Percentiles rank a stretch among this genome's conserved stretches.
These are phyloP conservation scores for Dinomys branickii DNA, from an alignment of 2,113 vertebrate species.

Conservation along the genomic window DNA sequence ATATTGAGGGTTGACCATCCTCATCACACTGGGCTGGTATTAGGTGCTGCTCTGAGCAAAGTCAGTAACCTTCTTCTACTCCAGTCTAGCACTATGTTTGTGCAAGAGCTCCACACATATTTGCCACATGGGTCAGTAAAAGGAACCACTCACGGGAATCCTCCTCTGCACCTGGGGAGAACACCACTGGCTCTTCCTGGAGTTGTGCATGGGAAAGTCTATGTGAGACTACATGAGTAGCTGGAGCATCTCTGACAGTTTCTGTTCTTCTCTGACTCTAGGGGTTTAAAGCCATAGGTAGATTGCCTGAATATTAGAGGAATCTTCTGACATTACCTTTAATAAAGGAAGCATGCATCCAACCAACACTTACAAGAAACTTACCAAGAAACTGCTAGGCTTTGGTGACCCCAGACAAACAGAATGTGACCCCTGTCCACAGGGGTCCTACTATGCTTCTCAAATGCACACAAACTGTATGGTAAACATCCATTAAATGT, in stretches of 20 bases:
- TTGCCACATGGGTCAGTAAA: neutral
- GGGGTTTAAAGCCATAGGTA: neutral
- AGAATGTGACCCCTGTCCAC: neutral
- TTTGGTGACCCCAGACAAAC: neutral
- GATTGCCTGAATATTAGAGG: neutral
- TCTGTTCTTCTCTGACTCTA: neutral
- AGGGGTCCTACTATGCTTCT: neutral
- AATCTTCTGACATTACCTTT: neutral
- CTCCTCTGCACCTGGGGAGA: accelerated
- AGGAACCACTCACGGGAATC: neutral
- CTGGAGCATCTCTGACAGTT: neutral
- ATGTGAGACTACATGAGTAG: too few relatives aligned
- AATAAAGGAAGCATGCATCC: neutral
- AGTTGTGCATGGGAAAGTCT: neutral
- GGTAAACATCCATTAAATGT: neutral
- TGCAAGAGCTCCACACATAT: neutral
- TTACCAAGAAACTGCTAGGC: neutral
- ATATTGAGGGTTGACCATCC: too few relatives aligned
- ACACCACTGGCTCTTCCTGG: neutral
- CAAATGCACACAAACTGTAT: neutral
- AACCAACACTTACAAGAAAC: neutral
- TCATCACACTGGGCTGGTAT: neutral
- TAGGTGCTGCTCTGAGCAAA: neutral
- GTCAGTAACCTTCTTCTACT: neutral
- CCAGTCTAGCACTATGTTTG: neutral